A percentile compares a stretch with the other conserved stretches of the same genome.
Evolutionary conservation across 2,797 vertebrate genomes (phyloP).

Genomic region (Poecilia gillii): DNA sequence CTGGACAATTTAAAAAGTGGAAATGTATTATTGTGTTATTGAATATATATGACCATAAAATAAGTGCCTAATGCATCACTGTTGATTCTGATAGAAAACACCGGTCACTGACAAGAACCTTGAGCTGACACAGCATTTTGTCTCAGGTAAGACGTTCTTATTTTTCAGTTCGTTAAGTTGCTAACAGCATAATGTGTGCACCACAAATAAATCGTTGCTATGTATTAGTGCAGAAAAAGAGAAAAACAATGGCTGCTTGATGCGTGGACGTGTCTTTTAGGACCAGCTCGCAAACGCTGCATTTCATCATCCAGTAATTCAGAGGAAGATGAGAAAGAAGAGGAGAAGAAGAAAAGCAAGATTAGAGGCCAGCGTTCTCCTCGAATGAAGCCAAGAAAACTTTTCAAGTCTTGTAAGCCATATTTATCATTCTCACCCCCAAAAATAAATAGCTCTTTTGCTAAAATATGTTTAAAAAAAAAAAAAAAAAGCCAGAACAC

Average conservation of each 20-base stretch:
- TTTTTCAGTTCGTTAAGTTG: neutral
- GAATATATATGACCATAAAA: constrained; percentile 1
- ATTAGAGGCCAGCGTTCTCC: constrained; percentile 35
- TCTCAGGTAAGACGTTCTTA: constrained; percentile 72
- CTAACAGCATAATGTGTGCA: neutral
- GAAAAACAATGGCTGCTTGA: neutral
- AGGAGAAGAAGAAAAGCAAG: constrained; percentile 57
- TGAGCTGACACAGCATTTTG: constrained; percentile 22
- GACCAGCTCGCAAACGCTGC: constrained; percentile 74
- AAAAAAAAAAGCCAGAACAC: neutral
- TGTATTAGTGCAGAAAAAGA: neutral
- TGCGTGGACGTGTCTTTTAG: constrained; percentile 26
- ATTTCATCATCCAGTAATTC: constrained; percentile 61
- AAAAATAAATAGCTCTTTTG: neutral
- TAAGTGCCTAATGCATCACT: constrained; percentile 12
- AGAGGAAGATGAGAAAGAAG: constrained; percentile 65
- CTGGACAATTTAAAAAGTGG: neutral
- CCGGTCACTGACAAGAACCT: constrained; percentile 46
- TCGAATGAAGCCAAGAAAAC: constrained; percentile 70
- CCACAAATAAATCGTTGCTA: neutral
- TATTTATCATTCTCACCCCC: neutral
- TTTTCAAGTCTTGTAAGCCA: constrained; percentile 74
- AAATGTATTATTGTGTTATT: neutral
- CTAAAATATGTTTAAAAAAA: neutral
- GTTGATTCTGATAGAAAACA: constrained; percentile 68